A percentile compares a stretch with the other conserved stretches of the same genome.
Conservation (phyloP, 2,113 vertebrate species). For the Vulpes vulpes region DNA sequence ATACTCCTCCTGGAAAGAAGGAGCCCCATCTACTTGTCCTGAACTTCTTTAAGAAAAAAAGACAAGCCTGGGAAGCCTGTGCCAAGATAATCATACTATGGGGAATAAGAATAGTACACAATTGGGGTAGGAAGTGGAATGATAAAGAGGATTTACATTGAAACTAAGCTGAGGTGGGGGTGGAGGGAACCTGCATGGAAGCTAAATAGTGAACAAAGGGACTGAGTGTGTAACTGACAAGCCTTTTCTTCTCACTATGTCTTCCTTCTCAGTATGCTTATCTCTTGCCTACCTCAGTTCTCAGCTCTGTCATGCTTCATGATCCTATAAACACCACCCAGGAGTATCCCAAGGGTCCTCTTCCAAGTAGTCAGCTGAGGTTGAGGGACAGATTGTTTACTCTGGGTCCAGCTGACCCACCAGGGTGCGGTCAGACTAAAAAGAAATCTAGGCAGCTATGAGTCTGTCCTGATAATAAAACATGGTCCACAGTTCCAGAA, state of each 20-base stretch:
- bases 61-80: not conserved
- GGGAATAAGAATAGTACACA: not conserved
- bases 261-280: slow-evolving; percentile 3
- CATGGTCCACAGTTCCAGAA: not conserved
- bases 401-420: slow-evolving; percentile 6
- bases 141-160: not conserved
- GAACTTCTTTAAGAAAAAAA: slow-evolving; percentile 40
- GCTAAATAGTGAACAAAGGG: not conserved
- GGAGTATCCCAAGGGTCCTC: not conserved
- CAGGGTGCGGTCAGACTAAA: slow-evolving; percentile 19
- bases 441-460: slow-evolving; percentile 50
- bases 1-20: slow-evolving; percentile 16
- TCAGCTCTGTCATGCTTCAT: not conserved
- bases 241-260: not conserved
- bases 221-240: not conserved
- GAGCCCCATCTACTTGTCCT: not conserved
- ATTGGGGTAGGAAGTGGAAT: not conserved
- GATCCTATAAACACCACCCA: slow-evolving; percentile 30
- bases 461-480: not conserved
- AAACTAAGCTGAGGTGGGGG: not conserved
- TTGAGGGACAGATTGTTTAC: slow-evolving; percentile 37
- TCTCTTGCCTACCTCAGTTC: slow-evolving; percentile 30
- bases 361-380: slow-evolving; percentile 27
- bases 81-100: slow-evolving; percentile 27
- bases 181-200: not conserved